These are phyloP conservation scores for Sparus aurata DNA, from an alignment of 2,797 vertebrate genomes.

Conservation along the genomic window DNA sequence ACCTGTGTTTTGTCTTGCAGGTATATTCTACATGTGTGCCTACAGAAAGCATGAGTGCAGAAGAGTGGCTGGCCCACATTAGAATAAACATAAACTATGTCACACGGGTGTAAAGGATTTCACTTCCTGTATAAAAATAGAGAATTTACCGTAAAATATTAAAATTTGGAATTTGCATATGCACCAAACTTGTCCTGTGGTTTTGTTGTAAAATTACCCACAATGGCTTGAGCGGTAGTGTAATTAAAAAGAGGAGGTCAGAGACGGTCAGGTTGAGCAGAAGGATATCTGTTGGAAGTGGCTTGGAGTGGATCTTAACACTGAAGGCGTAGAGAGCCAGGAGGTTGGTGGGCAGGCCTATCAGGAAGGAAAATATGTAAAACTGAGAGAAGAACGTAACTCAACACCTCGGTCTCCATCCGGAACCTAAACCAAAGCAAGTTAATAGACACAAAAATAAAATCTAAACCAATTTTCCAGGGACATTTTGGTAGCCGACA, in stretches of 20 bases:
- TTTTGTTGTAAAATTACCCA: background rate
- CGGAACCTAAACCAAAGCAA: too few species aligned
- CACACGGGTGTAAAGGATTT: conserved; percentile 22
- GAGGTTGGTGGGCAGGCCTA: too few species aligned
- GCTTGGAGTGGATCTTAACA: too few species aligned
- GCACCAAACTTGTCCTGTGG: conserved; percentile 36
- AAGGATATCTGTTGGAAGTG: too few species aligned
- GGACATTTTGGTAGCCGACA: too few species aligned
- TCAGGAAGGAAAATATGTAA: too few species aligned
- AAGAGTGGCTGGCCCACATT: conserved; percentile 86
- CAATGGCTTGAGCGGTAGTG: background rate
- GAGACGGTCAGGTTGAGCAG: too few species aligned
- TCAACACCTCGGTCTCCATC: too few species aligned
- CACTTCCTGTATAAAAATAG: conserved; percentile 18
- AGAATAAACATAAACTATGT: conserved; percentile 51
- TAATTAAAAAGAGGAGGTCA: too few species aligned
- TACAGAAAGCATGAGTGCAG: conserved; percentile 92
- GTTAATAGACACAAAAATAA: background rate
- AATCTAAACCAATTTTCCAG: too few species aligned
- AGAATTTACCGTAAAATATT: conserved; percentile 54
- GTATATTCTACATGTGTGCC: conserved; percentile 94
- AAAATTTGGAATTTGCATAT: conserved; percentile 60
- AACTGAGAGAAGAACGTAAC: too few species aligned
- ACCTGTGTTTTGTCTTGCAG: conserved; percentile 75
- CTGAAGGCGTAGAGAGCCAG: too few species aligned